These are phyloP conservation scores for Hedya salicella DNA, from an alignment of 2,888 invertebrate species.

Conservation along the genomic window DNA sequence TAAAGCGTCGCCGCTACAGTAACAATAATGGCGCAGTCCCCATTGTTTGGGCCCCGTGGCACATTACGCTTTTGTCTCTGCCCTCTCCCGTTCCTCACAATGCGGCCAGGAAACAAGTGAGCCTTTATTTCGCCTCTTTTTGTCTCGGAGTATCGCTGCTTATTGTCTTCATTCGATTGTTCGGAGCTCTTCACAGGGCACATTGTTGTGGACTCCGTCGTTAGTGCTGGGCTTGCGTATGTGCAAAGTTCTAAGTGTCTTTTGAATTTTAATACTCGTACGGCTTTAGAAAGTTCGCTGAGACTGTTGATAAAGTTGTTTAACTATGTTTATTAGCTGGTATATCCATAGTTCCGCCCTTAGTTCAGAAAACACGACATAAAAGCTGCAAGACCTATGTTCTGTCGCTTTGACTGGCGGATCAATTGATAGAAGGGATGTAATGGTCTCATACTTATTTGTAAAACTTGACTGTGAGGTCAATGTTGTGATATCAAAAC, in stretches of 20 bases:
- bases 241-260: constrained; percentile 79
- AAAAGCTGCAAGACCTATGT: background rate
- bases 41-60: constrained; percentile 84
- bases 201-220: constrained; percentile 83
- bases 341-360: background rate
- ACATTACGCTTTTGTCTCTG: constrained; percentile 86
- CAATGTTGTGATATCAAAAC: too few relatives aligned
- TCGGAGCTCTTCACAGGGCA: constrained; percentile 85
- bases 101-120: constrained; percentile 86
- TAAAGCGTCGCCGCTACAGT: constrained; percentile 79
- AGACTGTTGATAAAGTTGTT: constrained; percentile 11
- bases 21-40: constrained; percentile 83
- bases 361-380: too few relatives aligned
- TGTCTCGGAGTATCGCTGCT: constrained; percentile 86
- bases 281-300: constrained; percentile 58
- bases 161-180: constrained; percentile 87
- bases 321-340: constrained; percentile 2
- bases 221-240: constrained; percentile 83
- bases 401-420: background rate
- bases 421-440: too few relatives aligned
- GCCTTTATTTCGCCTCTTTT: constrained; percentile 86
- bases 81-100: constrained; percentile 85
- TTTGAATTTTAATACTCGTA: constrained; percentile 80
- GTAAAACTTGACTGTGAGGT: too few relatives aligned
- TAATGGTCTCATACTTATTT: too few relatives aligned